Conservation (phyloP, 2,888 invertebrate genomes). For the Chloromyia formosa region DNA sequence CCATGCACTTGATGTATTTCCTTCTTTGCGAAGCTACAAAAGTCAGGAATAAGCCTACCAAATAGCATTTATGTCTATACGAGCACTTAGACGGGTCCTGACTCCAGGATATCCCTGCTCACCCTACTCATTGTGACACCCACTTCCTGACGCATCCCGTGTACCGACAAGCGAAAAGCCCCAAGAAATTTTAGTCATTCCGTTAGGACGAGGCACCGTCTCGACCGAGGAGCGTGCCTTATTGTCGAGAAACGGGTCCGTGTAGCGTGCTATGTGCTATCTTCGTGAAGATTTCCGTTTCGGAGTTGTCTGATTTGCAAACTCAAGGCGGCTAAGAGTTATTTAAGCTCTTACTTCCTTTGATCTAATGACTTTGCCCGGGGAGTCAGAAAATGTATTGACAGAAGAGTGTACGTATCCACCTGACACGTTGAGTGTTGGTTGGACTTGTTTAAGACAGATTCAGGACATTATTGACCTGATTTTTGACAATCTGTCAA, state of each 20-base stretch:
- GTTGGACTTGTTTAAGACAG: slow-evolving; percentile 6
- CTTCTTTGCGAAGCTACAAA: slow-evolving; percentile 31
- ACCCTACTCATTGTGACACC: neutral
- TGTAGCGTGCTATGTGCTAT: slow-evolving; percentile 2
- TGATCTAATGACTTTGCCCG: slow-evolving; percentile 36
- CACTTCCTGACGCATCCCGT: slow-evolving; percentile 2
- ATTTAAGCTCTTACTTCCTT: slow-evolving; percentile 39
- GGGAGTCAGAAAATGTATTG: slow-evolving; percentile 10
- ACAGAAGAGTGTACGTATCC: slow-evolving; percentile 8
- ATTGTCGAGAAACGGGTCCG: slow-evolving; percentile 19
- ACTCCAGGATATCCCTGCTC: neutral
- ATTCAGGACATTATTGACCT: slow-evolving; percentile 18
- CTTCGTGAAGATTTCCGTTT: slow-evolving; percentile 34
- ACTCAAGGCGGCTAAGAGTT: slow-evolving; percentile 31
- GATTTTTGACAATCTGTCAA: neutral
- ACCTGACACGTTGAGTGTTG: slow-evolving; percentile 31
- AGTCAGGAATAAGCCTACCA: slow-evolving; percentile 35
- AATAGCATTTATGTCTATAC: slow-evolving; percentile 41
- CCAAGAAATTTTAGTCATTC: neutral
- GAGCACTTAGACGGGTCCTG: slow-evolving; percentile 37
- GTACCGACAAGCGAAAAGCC: neutral
- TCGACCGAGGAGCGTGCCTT: slow-evolving; percentile 37
- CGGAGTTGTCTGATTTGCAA: slow-evolving; percentile 41
- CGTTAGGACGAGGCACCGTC: neutral
- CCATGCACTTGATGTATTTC: slow-evolving; percentile 41